Conservation (phyloP, 1,140 invertebrate species). For the Procambarus clarkii region DNA sequence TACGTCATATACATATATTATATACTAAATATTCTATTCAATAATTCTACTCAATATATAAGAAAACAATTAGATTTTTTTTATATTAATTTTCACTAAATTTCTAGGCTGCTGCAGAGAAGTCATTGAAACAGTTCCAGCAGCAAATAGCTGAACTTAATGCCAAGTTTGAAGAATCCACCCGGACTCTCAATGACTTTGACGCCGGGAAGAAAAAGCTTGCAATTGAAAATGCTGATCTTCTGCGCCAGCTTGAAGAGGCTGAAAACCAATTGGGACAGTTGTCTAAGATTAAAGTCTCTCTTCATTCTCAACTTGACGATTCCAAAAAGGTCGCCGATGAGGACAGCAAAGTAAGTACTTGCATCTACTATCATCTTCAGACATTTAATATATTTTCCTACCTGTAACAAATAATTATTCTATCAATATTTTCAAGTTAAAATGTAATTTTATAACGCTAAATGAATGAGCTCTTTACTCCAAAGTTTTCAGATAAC, state of each 20-base stretch:
- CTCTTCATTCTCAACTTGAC: constrained; percentile 78
- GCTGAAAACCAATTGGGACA: constrained; percentile 79
- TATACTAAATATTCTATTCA: too few species aligned
- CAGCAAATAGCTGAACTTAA: constrained; percentile 79
- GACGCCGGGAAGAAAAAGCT: constrained; percentile 91
- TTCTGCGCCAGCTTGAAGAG: constrained; percentile 74
- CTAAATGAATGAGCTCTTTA: too few species aligned
- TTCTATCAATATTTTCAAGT: too few species aligned
- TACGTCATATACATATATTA: too few species aligned
- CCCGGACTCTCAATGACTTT: constrained; percentile 95
- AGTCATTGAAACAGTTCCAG: constrained; percentile 74
- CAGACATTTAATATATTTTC: neutral
- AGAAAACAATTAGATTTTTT: neutral
- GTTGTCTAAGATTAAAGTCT: constrained; percentile 77
- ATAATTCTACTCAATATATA: too few species aligned
- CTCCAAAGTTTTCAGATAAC: too few species aligned
- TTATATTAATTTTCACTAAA: neutral
- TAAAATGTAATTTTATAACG: too few species aligned
- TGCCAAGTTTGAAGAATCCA: constrained; percentile 84
- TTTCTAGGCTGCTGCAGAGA: constrained; percentile 47
- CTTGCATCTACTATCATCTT: neutral
- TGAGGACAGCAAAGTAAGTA: constrained; percentile 76
- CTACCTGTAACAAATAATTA: too few species aligned
- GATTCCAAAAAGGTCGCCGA: constrained; percentile 86
- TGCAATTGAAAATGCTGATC: constrained; percentile 74